phyloP scores from a whole-genome alignment of 2,797 vertebrate species.

The Lepus townsendii region DNA sequence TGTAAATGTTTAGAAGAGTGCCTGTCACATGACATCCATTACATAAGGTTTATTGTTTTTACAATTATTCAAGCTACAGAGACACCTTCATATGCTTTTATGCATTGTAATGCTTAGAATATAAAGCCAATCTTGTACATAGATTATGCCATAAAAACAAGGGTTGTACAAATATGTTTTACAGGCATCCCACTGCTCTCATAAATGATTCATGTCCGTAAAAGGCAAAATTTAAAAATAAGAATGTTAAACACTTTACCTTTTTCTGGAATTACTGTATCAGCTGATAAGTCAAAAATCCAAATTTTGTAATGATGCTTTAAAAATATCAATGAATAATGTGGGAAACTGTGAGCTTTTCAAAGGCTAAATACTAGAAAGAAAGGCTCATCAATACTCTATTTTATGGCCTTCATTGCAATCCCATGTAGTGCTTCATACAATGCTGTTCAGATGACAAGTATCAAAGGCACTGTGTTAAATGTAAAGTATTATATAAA shows the following conservation, averaged over 20 bases:
- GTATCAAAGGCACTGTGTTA: neutral
- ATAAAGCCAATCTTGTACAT: neutral
- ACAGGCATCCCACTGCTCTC: neutral
- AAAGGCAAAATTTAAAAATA: neutral
- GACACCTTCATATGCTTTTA: neutral
- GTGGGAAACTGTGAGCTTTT: neutral
- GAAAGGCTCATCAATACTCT: neutral
- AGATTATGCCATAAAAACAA: neutral
- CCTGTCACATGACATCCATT: neutral
- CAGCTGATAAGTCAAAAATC: neutral
- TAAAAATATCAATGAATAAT: neutral
- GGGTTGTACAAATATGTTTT: neutral
- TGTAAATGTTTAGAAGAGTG: neutral
- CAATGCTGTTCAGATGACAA: neutral
- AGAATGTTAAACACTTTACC: neutral
- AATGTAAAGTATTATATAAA: constrained; percentile 6
- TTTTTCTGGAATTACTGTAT: neutral
- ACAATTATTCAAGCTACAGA: neutral
- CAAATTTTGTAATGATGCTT: neutral
- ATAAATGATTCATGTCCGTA: neutral
- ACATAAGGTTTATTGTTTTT: neutral
- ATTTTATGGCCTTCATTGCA: neutral
- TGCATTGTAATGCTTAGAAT: neutral
- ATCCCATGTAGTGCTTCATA: neutral
- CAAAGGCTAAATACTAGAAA: neutral